These are phyloP conservation scores for Trachymyrmex septentrionalis DNA, from an alignment of 1,140 invertebrate genomes.

Conservation along the genomic window DNA sequence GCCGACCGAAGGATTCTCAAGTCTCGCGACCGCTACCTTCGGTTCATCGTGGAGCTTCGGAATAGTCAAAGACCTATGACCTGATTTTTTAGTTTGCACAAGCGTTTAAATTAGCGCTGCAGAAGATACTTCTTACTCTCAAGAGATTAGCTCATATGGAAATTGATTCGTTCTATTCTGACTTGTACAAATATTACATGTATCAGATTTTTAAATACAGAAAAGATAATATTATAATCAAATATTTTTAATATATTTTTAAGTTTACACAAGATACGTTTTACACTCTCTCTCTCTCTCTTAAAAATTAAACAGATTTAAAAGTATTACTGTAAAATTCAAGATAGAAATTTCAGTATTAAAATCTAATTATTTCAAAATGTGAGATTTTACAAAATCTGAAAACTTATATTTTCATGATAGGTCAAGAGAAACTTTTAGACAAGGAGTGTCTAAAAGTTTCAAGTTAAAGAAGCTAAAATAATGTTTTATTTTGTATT, in stretches of 20 bases:
- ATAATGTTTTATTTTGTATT: not conserved
- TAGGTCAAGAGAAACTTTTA: too few relatives aligned
- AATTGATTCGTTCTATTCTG: constrained; percentile 24
- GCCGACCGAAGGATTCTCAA: not conserved
- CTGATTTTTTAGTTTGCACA: not conserved
- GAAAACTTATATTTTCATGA: not conserved
- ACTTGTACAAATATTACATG: not conserved
- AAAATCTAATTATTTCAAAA: not conserved
- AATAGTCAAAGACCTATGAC: constrained; percentile 22
- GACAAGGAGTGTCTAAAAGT: not conserved
- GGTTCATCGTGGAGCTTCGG: not conserved
- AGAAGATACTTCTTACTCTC: not conserved
- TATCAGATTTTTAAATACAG: not conserved
- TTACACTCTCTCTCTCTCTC: too few relatives aligned
- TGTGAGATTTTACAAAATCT: not conserved
- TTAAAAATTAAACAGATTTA: constrained; percentile 16
- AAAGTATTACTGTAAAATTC: not conserved
- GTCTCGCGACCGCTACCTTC: not conserved
- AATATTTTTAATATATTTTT: constrained; percentile 10
- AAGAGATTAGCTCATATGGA: not conserved
- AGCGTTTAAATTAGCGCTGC: too few relatives aligned
- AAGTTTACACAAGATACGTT: not conserved
- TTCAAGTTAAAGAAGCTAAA: not conserved
- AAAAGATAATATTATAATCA: not conserved
- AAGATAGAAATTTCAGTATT: not conserved